A percentile compares a stretch with the other conserved stretches of the same genome.
Evolutionary conservation across 2,888 invertebrate genomes (phyloP).

Genomic region (Oconnorella tubifera): DNA sequence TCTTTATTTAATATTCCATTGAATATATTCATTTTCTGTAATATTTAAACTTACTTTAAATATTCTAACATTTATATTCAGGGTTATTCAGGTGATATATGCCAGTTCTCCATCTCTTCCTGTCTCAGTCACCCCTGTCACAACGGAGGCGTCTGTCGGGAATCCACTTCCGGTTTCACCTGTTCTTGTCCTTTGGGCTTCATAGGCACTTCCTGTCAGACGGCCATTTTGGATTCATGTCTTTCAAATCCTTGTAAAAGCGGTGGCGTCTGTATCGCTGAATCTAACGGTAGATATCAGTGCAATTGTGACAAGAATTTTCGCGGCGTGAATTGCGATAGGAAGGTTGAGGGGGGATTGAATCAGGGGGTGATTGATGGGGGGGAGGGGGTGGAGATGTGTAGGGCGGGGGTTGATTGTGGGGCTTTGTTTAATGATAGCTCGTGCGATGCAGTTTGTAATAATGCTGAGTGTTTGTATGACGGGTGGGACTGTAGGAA

Average conservation of each 20-base stretch:
- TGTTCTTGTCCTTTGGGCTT: slow-evolving; percentile 53
- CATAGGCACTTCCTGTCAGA: slow-evolving; percentile 43
- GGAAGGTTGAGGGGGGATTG: neutral
- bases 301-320: neutral
- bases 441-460: slow-evolving; percentile 84
- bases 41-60: too few relatives aligned
- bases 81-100: slow-evolving; percentile 71
- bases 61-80: slow-evolving; percentile 20
- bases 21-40: neutral
- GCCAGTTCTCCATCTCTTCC: slow-evolving; percentile 64
- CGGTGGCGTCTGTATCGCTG: slow-evolving; percentile 40
- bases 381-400: neutral
- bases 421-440: slow-evolving; percentile 89
- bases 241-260: slow-evolving; percentile 43
- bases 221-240: slow-evolving; percentile 44
- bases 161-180: slow-evolving; percentile 54
- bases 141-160: slow-evolving; percentile 67
- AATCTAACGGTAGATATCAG: neutral
- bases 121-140: slow-evolving; percentile 80
- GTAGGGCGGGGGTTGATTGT: slow-evolving; percentile 59
- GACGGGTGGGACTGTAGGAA: slow-evolving; percentile 86
- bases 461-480: slow-evolving; percentile 87
- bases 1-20: neutral
- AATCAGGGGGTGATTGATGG: neutral
- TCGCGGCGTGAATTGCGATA: neutral